Base-by-base conservation (phyloP, 1,140 invertebrate genomes). In the Magallana angulata region DNA sequence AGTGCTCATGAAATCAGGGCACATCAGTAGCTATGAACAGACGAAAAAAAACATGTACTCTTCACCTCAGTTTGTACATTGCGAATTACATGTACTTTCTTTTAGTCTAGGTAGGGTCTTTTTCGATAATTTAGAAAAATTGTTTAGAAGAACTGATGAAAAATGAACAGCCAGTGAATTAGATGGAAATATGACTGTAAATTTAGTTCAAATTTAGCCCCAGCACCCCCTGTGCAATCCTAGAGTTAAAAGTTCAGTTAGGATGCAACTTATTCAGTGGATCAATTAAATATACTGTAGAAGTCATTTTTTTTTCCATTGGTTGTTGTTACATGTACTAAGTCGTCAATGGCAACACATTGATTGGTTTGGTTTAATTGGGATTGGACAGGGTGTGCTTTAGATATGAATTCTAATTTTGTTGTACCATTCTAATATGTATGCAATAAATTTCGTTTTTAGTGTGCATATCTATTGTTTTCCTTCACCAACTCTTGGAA, bases 401-500 rank as follows among this genome's bases (percentile, higher is more conserved):
- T 62, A 24, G 11, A 76, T 18, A 76, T 12, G 36, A 8, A 30
- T 30, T 76, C 18, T 76, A 24, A 76, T 30, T 76, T 76, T 76
- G 68, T 76, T 76, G 68, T 76, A 76, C 68, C 24, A 76, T 36
- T 76, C 30, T 30, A 76, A 76, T 76, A 76, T 76, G 68, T 76
- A 76, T 76, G 68, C 68, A 76, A 76, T 76, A 76, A 76, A 76
- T 76, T 76, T 76, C 24, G 68, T 76, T 76, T 76, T 76, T 76
- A 76, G 68, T 76, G 68, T 76, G 68, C 68, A 76, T 12, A 76
- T 36, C 24, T 30, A 5, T 71, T 76, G 7, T 76, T 76, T 30
- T 76, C 36, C 8, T 62, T 36, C 36, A 76, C 36, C 24, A 76
- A 48, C 36, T 24, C 24, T 24, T 24, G 24, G 24, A 24, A 1